A percentile compares a stretch with the other conserved stretches of the same genome.
phyloP scores from a whole-genome alignment of 1,140 invertebrate species.

The Apocrypta bakeri region DNA sequence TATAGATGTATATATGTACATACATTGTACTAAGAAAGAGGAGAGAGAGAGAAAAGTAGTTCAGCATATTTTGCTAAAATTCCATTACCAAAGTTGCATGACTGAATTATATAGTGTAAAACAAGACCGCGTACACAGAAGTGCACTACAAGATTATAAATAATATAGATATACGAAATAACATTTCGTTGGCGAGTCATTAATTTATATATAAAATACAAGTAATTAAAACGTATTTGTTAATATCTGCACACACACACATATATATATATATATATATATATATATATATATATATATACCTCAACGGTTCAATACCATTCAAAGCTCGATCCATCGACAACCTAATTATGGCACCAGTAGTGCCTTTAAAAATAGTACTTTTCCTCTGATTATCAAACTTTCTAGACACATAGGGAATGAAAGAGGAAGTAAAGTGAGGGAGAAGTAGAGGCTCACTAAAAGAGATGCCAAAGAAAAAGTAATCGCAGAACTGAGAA shows the following conservation, averaged over 20 bases:
- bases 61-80: constrained; percentile 2
- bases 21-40: background rate
- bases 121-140: constrained; percentile 15
- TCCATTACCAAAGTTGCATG: constrained; percentile 23
- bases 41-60: background rate
- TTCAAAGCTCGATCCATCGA: background rate
- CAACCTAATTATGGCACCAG: background rate
- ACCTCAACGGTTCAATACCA: no score
- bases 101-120: background rate
- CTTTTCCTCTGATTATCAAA: constrained; percentile 16
- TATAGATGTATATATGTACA: no score
- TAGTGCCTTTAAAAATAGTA: background rate
- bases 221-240: no score
- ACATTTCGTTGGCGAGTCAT: background rate
- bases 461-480: background rate
- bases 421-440: background rate
- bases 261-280: no score
- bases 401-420: constrained; percentile 30
- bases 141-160: background rate
- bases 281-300: no score
- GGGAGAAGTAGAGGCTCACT: background rate
- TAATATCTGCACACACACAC: no score
- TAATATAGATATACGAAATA: background rate
- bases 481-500: constrained; percentile 6
- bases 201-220: background rate